Evolutionary conservation across 1,140 invertebrate genomes (phyloP), one percentile per base, ranked within the genome.

Genomic region (Latrodectus geometricus): DNA sequence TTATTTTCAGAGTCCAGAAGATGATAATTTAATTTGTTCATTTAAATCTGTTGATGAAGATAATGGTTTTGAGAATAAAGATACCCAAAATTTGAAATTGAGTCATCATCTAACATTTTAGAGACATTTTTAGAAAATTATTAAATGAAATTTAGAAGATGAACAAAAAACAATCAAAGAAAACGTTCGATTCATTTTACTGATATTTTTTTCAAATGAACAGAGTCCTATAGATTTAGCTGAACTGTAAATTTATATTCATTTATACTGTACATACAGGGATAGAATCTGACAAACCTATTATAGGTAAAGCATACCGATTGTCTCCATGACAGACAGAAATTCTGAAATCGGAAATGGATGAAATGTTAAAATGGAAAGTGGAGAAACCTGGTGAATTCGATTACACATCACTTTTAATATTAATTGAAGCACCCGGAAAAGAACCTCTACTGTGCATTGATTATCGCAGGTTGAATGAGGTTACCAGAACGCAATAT

Each of bases 311-410:
- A 61, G 66, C 79, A 17, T 70, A 72, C 56, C 14, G 65, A 15
- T 20, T 52, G 17, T 66, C 82, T 35, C 50, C 35, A 50, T 56
- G 73, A 14, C 82, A 84, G 21, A 66, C 8, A 5, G 73, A 84
- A 23, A 76, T 76, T 35, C 35, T 84, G n/a, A 84, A 84, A 84
- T 14, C 7, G 9, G 81, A 83, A 52, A 52, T 83, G 12, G 12
- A 83, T 4, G n/a, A 74, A n/a, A 83, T 83, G 70, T 14, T 83
- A n/a, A 69, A 83, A 12, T 12, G 65, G n/a, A 61, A 75, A 7
- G 23, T 83, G 20, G 61, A 74, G 11, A 54, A 83, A 20, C n/a
- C n/a, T 49, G 70, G 54, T 65, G 70, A 83, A 50, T 83, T 35
- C 12, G 35, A 65, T 74, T 74, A 54, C 52, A 75, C 70, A n/a